phyloP scores from a whole-genome alignment of 2,888 invertebrate genomes.

The Thelaira solivaga region DNA sequence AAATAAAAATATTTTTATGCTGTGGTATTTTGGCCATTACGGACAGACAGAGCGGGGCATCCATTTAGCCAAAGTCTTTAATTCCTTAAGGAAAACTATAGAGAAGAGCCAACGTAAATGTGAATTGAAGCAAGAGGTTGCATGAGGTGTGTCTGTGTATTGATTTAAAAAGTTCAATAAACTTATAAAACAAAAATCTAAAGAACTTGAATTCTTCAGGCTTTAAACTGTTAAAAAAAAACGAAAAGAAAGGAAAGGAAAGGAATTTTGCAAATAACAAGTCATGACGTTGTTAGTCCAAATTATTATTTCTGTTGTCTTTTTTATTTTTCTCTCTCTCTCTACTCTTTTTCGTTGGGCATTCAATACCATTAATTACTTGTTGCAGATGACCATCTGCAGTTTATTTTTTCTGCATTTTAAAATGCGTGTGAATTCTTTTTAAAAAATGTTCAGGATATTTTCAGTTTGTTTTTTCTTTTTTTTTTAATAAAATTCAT shows the following conservation, averaged over 20 bases:
- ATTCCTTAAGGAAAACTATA: constrained; percentile 3
- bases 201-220: constrained; percentile 44
- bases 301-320: constrained; percentile 29
- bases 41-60: background rate
- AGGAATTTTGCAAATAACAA: constrained; percentile 18
- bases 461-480: constrained; percentile 11
- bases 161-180: constrained; percentile 18
- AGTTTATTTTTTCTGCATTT: constrained; percentile 24
- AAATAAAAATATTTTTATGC: constrained; percentile 16
- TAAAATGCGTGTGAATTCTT: constrained; percentile 47
- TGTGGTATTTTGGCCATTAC: constrained; percentile 18
- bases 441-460: background rate
- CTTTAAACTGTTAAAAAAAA: constrained; percentile 28
- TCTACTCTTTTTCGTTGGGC: background rate
- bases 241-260: too few species aligned
- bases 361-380: constrained; percentile 48
- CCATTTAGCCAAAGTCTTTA: constrained; percentile 1
- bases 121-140: constrained; percentile 12
- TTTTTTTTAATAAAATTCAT: constrained; percentile 24
- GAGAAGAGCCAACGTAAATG: background rate
- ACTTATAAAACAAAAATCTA: constrained; percentile 25
- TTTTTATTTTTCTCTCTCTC: background rate
- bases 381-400: constrained; percentile 49
- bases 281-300: constrained; percentile 50
- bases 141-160: background rate